phyloP scores from a whole-genome alignment of 2,888 invertebrate species.

The Bombylius discolor region DNA sequence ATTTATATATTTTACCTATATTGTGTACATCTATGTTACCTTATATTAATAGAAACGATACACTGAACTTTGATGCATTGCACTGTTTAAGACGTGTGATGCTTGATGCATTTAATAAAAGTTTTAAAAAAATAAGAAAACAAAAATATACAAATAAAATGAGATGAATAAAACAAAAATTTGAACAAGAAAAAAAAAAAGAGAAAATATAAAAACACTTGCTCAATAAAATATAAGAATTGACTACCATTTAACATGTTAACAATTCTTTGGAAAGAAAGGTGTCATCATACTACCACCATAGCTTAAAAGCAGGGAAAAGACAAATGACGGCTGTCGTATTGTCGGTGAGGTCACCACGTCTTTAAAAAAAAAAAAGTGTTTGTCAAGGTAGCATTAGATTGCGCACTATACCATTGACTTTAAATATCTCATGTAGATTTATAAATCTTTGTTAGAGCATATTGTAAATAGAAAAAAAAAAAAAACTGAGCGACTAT shows the following conservation, averaged over 20 bases:
- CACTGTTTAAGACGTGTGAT: not conserved
- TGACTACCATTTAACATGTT: not conserved
- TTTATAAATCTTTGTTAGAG: too few species aligned
- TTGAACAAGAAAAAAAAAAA: not conserved
- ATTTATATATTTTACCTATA: not conserved
- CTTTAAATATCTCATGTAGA: too few species aligned
- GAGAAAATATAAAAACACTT: too few species aligned
- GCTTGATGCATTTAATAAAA: not conserved
- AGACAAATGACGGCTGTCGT: constrained; percentile 14
- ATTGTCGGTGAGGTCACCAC: constrained; percentile 11
- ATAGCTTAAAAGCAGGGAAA: constrained; percentile 1
- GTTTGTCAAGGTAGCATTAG: not conserved
- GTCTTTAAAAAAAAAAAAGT: not conserved
- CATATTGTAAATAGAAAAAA: too few species aligned
- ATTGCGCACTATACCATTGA: too few species aligned
- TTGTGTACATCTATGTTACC: not conserved
- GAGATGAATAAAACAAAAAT: not conserved
- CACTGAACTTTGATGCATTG: not conserved
- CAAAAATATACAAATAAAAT: not conserved
- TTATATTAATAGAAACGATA: not conserved
- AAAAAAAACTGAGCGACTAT: too few species aligned
- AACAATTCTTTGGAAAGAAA: constrained; percentile 6
- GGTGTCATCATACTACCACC: constrained; percentile 3
- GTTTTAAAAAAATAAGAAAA: not conserved
- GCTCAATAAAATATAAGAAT: too few species aligned